These are phyloP conservation scores for Sphyrna mokarran DNA, from an alignment of 2,113 vertebrate genomes.

Conservation along the genomic window DNA sequence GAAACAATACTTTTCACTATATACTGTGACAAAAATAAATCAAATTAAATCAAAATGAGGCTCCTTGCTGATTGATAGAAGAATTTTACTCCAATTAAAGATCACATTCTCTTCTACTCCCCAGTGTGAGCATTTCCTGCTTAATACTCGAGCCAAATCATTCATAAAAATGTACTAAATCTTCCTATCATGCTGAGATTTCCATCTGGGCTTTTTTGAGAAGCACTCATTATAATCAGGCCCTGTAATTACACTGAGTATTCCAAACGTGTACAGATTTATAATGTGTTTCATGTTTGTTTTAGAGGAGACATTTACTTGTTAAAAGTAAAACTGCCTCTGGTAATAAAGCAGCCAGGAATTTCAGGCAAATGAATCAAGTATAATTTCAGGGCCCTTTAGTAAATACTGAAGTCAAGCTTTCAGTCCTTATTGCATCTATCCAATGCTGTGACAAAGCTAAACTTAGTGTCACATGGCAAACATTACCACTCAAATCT, in stretches of 20 bases:
- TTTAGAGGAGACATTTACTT: neutral
- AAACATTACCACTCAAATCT: neutral
- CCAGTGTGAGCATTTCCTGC: neutral
- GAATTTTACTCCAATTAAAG: neutral
- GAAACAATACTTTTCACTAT: too few relatives aligned
- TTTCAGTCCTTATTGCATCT: neutral
- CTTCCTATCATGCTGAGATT: neutral
- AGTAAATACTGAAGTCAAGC: neutral
- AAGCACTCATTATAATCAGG: neutral
- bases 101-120: neutral
- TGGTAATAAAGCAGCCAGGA: neutral
- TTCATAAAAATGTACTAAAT: neutral
- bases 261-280: neutral
- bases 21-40: too few relatives aligned
- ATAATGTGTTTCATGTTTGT: neutral
- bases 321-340: neutral
- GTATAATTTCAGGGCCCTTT: neutral
- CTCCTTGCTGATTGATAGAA: neutral
- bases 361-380: neutral
- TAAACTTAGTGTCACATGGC: too few relatives aligned
- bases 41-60: neutral
- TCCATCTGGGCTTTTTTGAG: neutral
- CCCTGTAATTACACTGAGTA: neutral
- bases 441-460: neutral
- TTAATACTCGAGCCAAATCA: neutral